Percentiles rank a stretch among this genome's conserved stretches.
These are phyloP conservation scores for Geopemphigus sp. DNA, from an alignment of 1,140 invertebrate genomes.

Conservation along the genomic window DNA sequence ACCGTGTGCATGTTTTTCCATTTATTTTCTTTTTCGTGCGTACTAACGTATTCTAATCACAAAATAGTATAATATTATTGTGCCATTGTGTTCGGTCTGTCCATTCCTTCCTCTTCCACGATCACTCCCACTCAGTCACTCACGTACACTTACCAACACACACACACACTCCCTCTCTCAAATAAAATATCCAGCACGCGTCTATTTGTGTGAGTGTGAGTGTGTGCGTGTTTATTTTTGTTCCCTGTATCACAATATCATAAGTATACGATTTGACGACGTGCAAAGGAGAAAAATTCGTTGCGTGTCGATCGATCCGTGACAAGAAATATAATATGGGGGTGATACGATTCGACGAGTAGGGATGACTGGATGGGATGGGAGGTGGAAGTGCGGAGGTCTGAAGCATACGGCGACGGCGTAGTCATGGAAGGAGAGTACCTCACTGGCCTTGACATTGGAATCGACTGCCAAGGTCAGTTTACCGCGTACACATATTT, in stretches of 20 bases:
- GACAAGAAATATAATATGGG: not conserved
- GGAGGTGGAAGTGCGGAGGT: no score
- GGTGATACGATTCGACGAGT: no score
- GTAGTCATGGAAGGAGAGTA: not conserved
- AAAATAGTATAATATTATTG: not conserved
- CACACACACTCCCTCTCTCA: not conserved
- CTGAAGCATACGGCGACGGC: not conserved
- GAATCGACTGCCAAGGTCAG: conserved; percentile 24
- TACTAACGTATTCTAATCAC: not conserved
- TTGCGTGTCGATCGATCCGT: conserved; percentile 30
- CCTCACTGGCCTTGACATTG: conserved; percentile 23
- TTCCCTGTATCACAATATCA: not conserved
- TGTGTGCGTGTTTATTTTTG: not conserved
- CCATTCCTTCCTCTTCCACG: not conserved
- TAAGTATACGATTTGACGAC: not conserved
- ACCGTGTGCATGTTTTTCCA: not conserved
- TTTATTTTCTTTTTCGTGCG: not conserved
- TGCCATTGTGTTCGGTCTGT: conserved; percentile 1
- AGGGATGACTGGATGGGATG: no score
- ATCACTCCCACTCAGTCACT: not conserved
- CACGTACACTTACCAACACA: not conserved
- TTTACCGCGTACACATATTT: not conserved
- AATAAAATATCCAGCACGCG: not conserved
- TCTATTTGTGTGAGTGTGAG: not conserved
- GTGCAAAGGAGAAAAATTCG: not conserved